Base-by-base conservation (phyloP, 2,888 invertebrate genomes). In the Bellardia bayeri region DNA sequence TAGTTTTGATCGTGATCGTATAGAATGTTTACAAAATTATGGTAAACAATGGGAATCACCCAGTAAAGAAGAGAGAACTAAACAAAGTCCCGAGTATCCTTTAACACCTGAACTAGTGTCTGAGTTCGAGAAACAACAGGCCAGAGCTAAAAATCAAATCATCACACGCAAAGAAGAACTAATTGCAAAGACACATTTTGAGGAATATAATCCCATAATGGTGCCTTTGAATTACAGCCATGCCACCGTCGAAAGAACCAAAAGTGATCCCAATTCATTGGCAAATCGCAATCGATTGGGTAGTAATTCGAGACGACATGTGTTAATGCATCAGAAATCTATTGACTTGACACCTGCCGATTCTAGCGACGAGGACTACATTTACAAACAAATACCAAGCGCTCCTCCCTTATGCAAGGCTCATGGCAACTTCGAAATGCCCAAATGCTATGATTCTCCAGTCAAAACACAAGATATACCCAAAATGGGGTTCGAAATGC, bases 311-410 rank as follows among this genome's bases (percentile, higher is more conserved):
- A 95, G 97, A n/a, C 95, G 97, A 23, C 96, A 97, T 93, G 95
- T 97, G 42, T 92, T 97, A 37, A 97, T 96, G 96, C 97, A 97
- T 93, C 97, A 97, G 91, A 97, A 97, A 91, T 97, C 97, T 0
- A 97, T 97, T 85, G 97, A 97, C 91, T 93, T 97, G 42, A 97
- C 97, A 1, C 97, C 97, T 5, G 97, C 97, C 0, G 97, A 97
- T 93, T 97, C 97, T 0, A 97, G 97, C 86, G 97, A 97, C 91
- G 97, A 97, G 92, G 97, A 97, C 92, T 96, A 96, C 90, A 95
- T 96, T 30, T 96, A 96, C 91, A 95, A 96, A 87, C 96, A 96
- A 94, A 96, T 97, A 90, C 95, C 95, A 0, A 96, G 96, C 91
- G 96, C 96, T 33, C 96, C 96, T 0, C 96, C 95, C 0, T 95